phyloP scores from a whole-genome alignment of 2,113 vertebrate genomes.

The Nansenia antarctica region DNA sequence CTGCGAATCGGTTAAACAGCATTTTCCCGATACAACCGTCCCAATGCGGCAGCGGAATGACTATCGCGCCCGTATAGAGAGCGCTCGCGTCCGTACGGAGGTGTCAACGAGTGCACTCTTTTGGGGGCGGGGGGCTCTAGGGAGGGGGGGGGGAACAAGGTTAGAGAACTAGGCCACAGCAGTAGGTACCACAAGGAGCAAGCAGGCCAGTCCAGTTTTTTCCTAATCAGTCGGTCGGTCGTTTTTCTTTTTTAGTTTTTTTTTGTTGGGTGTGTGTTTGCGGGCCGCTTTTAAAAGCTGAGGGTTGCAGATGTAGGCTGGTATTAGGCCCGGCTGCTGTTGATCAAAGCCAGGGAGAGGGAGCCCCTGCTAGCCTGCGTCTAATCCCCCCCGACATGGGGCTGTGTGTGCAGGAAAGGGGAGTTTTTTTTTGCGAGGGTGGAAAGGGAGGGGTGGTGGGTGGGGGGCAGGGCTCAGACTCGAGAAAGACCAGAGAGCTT shows the following conservation, averaged over 20 bases:
- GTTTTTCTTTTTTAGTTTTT: too few relatives aligned
- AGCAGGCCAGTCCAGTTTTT: neutral
- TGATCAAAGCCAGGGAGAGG: slow-evolving; percentile 70
- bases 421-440: too few relatives aligned
- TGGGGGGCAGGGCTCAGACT: neutral
- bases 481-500: too few relatives aligned
- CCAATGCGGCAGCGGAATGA: too few relatives aligned
- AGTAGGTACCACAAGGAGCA: neutral
- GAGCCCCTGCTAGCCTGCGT: slow-evolving; percentile 62
- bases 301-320: slow-evolving; percentile 69
- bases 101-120: too few relatives aligned
- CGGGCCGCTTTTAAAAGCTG: slow-evolving; percentile 62
- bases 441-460: neutral
- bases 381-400: slow-evolving; percentile 61
- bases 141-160: too few relatives aligned
- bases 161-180: neutral
- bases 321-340: slow-evolving; percentile 61
- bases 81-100: too few relatives aligned
- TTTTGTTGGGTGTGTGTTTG: neutral
- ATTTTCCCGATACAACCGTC: too few relatives aligned
- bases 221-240: neutral
- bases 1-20: neutral
- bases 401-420: neutral
- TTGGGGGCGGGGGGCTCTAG: too few relatives aligned
- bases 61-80: too few relatives aligned